A percentile compares a stretch with the other conserved stretches of the same genome.
These are phyloP conservation scores for Melipona quadrifasciata DNA, from an alignment of 1,140 invertebrate species.

Conservation along the genomic window DNA sequence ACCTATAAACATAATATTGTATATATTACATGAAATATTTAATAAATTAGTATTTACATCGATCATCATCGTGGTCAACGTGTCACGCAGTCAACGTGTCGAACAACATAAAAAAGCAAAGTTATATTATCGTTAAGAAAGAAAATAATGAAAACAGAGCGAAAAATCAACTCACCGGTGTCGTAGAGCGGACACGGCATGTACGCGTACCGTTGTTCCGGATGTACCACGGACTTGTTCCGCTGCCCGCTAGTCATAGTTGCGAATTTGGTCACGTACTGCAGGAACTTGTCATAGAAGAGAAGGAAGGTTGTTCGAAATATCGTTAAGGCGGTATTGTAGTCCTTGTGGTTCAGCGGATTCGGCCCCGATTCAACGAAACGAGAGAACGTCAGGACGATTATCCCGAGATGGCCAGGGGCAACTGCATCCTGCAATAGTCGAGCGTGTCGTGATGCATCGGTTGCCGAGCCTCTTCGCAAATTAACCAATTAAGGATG, in stretches of 20 bases:
- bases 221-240: conserved; percentile 69
- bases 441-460: conserved; percentile 34
- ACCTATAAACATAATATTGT: no score
- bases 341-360: not conserved
- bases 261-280: conserved; percentile 77
- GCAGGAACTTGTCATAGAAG: conserved; percentile 77
- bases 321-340: conserved; percentile 62
- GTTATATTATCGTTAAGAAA: no score
- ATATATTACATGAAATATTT: no score
- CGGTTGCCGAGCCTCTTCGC: not conserved
- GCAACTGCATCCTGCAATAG: conserved; percentile 52
- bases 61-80: no score
- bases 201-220: conserved; percentile 74
- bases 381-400: not conserved
- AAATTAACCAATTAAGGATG: conserved; percentile 68
- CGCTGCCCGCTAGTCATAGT: conserved; percentile 75
- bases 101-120: no score
- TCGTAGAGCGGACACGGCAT: conserved; percentile 78
- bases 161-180: conserved; percentile 63
- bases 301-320: conserved; percentile 72
- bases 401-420: conserved; percentile 39
- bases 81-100: no score
- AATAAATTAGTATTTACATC: no score
- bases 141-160: no score
- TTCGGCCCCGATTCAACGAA: not conserved